These are phyloP conservation scores for Venturia canescens DNA, from an alignment of 1,140 invertebrate species.

Conservation along the genomic window DNA sequence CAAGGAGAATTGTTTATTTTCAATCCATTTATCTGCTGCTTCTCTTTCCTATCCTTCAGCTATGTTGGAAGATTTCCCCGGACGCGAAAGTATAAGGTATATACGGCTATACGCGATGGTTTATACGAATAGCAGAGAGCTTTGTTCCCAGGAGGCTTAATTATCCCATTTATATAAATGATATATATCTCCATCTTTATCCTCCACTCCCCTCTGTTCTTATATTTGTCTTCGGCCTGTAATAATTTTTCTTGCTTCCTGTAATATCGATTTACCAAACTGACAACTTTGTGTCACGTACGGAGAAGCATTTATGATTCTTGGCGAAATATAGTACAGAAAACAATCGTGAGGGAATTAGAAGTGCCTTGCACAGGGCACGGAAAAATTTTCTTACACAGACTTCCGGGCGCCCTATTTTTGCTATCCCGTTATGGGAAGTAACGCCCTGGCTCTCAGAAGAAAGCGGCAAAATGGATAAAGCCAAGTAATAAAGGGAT, in stretches of 20 bases:
- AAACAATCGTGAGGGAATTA: neutral
- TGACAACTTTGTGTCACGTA: neutral
- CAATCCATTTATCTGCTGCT: slow-evolving; percentile 11
- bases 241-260: neutral
- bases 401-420: slow-evolving; percentile 11
- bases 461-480: neutral
- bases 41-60: slow-evolving; percentile 1
- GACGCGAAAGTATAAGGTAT: neutral
- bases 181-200: slow-evolving; percentile 4
- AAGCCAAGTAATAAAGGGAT: slow-evolving; percentile 15
- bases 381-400: neutral
- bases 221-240: slow-evolving; percentile 15
- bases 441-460: slow-evolving; percentile 1
- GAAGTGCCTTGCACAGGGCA: neutral
- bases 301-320: neutral
- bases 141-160: slow-evolving; percentile 23
- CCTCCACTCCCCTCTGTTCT: neutral
- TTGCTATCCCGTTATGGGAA: neutral
- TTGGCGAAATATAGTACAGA: neutral
- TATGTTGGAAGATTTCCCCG: neutral
- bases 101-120: neutral
- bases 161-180: slow-evolving; percentile 18
- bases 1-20: slow-evolving; percentile 1
- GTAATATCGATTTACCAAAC: neutral
- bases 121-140: neutral